phyloP scores from a whole-genome alignment of 2,113 vertebrate genomes.

The Puffinus mauretanicus region DNA sequence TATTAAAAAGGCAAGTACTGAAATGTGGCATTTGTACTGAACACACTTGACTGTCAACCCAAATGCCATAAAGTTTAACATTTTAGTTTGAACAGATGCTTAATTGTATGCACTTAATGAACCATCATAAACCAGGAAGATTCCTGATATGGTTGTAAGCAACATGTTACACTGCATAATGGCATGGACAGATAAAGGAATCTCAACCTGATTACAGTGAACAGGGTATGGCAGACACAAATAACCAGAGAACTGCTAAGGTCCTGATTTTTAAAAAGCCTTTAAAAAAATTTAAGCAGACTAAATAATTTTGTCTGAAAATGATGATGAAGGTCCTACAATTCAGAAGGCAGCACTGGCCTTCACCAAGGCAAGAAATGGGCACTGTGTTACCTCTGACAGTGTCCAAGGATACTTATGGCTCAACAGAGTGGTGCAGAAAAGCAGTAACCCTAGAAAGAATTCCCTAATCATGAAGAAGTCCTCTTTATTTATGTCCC shows the following conservation, averaged over 20 bases:
- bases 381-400: not conserved
- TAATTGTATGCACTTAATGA: constrained; percentile 65
- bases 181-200: not conserved
- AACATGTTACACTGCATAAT: not conserved
- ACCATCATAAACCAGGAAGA: constrained; percentile 47
- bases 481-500: not conserved
- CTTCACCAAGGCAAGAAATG: not conserved
- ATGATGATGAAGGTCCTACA: not conserved
- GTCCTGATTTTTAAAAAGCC: not conserved
- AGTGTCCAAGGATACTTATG: not conserved
- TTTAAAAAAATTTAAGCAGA: not conserved
- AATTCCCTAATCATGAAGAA: not conserved
- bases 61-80: constrained; percentile 59
- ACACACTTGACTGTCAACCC: constrained; percentile 33
- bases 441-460: not conserved
- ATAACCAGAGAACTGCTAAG: not conserved
- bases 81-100: constrained; percentile 69
- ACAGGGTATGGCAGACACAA: not conserved
- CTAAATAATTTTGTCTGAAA: not conserved
- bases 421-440: not conserved
- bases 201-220: not conserved
- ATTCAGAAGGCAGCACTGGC: not conserved
- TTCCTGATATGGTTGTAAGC: constrained; percentile 44
- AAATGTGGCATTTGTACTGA: constrained; percentile 35
- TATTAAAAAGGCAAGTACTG: constrained; percentile 28